Conservation (phyloP, 2,113 vertebrate genomes). For the Recurvirostra avosetta region DNA sequence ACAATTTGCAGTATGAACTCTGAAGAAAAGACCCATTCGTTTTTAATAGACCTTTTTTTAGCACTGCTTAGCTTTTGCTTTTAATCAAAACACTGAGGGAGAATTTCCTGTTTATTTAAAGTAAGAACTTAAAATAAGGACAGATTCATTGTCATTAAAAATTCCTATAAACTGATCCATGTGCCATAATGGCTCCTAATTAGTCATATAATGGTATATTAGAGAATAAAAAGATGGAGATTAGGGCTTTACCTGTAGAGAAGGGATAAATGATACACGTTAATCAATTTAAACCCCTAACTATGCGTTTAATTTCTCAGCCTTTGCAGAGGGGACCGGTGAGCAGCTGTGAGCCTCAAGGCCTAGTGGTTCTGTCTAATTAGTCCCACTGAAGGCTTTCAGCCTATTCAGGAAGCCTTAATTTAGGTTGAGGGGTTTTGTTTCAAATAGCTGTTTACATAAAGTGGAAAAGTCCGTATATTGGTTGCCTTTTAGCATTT, state of each 20-base stretch:
- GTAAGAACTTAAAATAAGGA: not conserved
- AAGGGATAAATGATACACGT: constrained; percentile 34
- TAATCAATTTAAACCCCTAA: constrained; percentile 59
- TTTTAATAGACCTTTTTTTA: not conserved
- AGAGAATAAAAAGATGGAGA: constrained; percentile 46
- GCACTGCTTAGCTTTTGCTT: not conserved
- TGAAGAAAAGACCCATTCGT: not conserved
- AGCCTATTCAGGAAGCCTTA: constrained; percentile 25
- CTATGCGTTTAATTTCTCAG: constrained; percentile 43
- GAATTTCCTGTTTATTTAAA: not conserved
- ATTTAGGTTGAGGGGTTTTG: constrained; percentile 32
- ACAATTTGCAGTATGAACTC: not conserved
- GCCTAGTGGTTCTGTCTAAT: constrained; percentile 54
- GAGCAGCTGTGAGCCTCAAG: constrained; percentile 62
- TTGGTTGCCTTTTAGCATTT: not conserved
- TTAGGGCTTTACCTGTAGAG: constrained; percentile 34
- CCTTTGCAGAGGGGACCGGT: constrained; percentile 28
- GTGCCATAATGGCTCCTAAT: constrained; percentile 3
- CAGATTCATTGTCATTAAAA: constrained; percentile 3
- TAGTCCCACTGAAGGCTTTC: constrained; percentile 56
- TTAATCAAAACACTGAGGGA: not conserved
- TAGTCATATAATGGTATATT: constrained; percentile 39
- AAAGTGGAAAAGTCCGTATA: not conserved
- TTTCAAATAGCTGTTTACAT: constrained; percentile 23
- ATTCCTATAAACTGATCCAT: not conserved